phyloP scores from a whole-genome alignment of 1,140 invertebrate species.

The Drosophila sechellia region DNA sequence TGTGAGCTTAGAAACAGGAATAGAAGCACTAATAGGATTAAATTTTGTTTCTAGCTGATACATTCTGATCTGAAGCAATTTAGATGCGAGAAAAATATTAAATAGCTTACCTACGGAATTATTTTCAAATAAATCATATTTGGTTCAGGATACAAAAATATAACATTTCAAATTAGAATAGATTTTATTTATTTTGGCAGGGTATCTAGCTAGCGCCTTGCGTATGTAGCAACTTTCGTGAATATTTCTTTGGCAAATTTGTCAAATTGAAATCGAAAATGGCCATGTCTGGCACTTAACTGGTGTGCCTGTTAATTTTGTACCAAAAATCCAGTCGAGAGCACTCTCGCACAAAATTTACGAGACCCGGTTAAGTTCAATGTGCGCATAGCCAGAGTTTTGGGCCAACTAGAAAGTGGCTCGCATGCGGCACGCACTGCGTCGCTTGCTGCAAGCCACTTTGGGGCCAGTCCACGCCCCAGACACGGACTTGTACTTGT shows the following conservation, averaged over 20 bases:
- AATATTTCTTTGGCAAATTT: conserved; percentile 63
- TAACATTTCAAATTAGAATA: too few species aligned
- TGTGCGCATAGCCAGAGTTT: conserved; percentile 67
- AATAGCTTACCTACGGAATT: too few species aligned
- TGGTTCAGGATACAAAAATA: too few species aligned
- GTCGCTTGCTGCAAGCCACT: neutral
- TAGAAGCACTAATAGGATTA: too few species aligned
- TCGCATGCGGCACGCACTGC: conserved; percentile 69
- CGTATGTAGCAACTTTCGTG: neutral
- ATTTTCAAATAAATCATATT: too few species aligned
- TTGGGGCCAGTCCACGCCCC: conserved; percentile 7
- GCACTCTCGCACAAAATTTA: conserved; percentile 44
- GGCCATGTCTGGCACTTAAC: conserved; percentile 60
- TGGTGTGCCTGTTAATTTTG: conserved; percentile 55
- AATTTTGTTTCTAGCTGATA: too few species aligned
- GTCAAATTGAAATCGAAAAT: conserved; percentile 71
- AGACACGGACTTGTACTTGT: conserved; percentile 60
- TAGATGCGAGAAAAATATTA: too few species aligned
- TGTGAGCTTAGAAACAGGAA: too few species aligned
- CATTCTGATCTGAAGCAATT: too few species aligned
- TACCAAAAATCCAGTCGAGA: conserved; percentile 16
- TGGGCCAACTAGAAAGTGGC: conserved; percentile 71
- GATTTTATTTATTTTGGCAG: neutral
- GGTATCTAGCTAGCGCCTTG: neutral
- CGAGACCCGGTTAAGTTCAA: conserved; percentile 62